Conservation (phyloP, 1,140 invertebrate genomes). For the Apocrypta bakeri region DNA sequence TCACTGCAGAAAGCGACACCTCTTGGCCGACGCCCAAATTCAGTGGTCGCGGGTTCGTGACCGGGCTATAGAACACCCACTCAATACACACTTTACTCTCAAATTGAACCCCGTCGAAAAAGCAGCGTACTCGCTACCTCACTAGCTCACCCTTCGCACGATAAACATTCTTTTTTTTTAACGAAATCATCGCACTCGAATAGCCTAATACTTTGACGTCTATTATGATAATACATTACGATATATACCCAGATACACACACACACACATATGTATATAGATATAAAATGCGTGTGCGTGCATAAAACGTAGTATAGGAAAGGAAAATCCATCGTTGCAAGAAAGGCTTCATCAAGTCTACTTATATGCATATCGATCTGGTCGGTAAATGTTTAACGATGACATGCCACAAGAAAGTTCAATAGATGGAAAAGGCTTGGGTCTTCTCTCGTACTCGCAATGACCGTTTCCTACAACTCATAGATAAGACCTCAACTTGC, state of each 20-base stretch:
- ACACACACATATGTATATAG: too few species aligned
- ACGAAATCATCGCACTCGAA: neutral
- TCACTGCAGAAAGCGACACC: conserved; percentile 4
- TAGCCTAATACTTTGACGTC: too few species aligned
- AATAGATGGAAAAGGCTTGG: neutral
- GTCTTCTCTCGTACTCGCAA: neutral
- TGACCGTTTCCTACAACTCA: too few species aligned
- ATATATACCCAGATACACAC: too few species aligned
- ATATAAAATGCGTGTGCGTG: too few species aligned
- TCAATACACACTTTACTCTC: too few species aligned
- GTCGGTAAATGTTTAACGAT: neutral
- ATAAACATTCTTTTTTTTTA: neutral
- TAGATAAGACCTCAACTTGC: too few species aligned
- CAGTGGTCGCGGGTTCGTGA: neutral
- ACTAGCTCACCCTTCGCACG: neutral
- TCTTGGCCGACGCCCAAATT: neutral
- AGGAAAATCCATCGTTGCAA: neutral
- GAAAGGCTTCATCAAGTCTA: conserved; percentile 2
- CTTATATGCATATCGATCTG: conserved; percentile 35
- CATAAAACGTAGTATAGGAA: too few species aligned
- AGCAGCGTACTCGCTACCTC: neutral
- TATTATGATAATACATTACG: too few species aligned
- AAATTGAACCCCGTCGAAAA: neutral
- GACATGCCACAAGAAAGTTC: neutral
- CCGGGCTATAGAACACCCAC: neutral